phyloP scores from a whole-genome alignment of 2,888 invertebrate species.

The Doris montereyensis region DNA sequence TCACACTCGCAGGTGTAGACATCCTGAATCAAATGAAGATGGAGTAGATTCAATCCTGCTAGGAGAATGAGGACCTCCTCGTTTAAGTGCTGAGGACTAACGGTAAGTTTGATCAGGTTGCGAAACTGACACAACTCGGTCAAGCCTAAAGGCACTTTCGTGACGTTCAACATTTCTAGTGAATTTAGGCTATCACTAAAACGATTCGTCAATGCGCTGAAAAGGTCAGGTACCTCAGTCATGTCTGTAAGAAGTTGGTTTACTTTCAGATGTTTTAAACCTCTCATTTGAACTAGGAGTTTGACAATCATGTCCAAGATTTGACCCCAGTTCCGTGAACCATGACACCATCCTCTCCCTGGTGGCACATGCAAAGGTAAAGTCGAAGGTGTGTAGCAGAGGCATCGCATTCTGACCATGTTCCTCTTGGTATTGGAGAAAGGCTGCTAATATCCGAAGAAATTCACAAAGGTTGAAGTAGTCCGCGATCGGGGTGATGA shows the following conservation, averaged over 20 bases:
- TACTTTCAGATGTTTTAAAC: slow-evolving; percentile 79
- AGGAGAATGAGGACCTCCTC: slow-evolving; percentile 81
- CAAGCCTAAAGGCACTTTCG: slow-evolving; percentile 78
- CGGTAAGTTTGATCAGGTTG: slow-evolving; percentile 78
- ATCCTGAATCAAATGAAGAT: slow-evolving; percentile 84
- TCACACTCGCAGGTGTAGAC: slow-evolving; percentile 66
- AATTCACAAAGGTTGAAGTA: slow-evolving; percentile 89
- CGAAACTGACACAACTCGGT: slow-evolving; percentile 84
- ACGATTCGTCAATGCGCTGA: slow-evolving; percentile 79
- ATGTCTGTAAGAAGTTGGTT: slow-evolving; percentile 82
- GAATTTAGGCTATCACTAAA: slow-evolving; percentile 79
- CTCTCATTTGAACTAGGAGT: slow-evolving; percentile 80
- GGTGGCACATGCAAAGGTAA: slow-evolving; percentile 80
- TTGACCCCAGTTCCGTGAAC: slow-evolving; percentile 85
- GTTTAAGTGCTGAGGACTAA: slow-evolving; percentile 80
- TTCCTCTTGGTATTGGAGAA: slow-evolving; percentile 76
- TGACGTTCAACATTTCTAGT: slow-evolving; percentile 83
- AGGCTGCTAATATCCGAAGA: slow-evolving; percentile 86
- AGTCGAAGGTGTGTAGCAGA: slow-evolving; percentile 74
- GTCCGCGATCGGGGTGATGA: slow-evolving; percentile 83
- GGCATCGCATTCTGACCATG: slow-evolving; percentile 57
- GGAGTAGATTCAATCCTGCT: slow-evolving; percentile 78
- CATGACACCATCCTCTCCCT: slow-evolving; percentile 54
- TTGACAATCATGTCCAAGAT: slow-evolving; percentile 65
- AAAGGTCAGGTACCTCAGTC: slow-evolving; percentile 79